Evolutionary conservation across 1,140 invertebrate genomes (phyloP).

Genomic region (Trachelipus rathkii): DNA sequence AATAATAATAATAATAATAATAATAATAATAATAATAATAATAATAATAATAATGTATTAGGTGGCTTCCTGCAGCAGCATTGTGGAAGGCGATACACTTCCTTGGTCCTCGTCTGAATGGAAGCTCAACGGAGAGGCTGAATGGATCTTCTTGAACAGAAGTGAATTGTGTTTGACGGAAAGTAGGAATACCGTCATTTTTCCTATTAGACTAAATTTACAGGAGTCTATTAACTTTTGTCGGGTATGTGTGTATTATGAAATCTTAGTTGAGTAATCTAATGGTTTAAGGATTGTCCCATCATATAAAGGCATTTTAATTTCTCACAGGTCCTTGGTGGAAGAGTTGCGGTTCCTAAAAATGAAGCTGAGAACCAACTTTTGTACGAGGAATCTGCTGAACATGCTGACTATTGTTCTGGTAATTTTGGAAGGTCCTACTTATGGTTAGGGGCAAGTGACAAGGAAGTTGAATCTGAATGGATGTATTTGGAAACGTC

Average conservation of each 20-base stretch:
- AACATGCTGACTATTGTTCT: slow-evolving; percentile 29
- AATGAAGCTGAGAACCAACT: slow-evolving; percentile 31
- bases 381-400: slow-evolving; percentile 24
- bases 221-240: slow-evolving; percentile 21
- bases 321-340: slow-evolving; percentile 34
- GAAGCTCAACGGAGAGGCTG: slow-evolving; percentile 34
- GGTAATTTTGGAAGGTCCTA: slow-evolving; percentile 32
- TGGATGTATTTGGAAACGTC: slow-evolving; percentile 33
- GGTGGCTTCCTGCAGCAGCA: slow-evolving; percentile 27
- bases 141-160: slow-evolving; percentile 4
- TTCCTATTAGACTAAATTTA: slow-evolving; percentile 28
- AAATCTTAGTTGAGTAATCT: too few species aligned
- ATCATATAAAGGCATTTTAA: not conserved
- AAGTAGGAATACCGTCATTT: slow-evolving; percentile 21
- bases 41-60: slow-evolving; percentile 4
- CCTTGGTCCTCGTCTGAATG: slow-evolving; percentile 32
- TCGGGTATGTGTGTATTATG: slow-evolving; percentile 18
- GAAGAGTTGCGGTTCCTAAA: slow-evolving; percentile 32
- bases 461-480: slow-evolving; percentile 25
- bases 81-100: slow-evolving; percentile 29
- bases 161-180: slow-evolving; percentile 21
- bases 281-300: too few species aligned
- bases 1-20: too few species aligned
- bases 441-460: slow-evolving; percentile 42
- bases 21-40: not conserved